Conservation (phyloP, 1,140 invertebrate species). For the Eumaeus atala region DNA sequence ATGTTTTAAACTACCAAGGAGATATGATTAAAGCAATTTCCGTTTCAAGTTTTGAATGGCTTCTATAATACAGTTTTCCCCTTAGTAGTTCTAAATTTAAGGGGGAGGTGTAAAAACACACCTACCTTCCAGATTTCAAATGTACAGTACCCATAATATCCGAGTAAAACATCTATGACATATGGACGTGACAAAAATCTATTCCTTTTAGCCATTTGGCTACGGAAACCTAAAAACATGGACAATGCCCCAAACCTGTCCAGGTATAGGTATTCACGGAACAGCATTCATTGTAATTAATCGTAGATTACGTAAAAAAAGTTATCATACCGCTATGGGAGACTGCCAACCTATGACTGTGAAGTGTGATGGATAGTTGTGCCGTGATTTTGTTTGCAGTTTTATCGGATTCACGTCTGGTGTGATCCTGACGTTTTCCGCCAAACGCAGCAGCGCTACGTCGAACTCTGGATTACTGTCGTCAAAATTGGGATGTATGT, state of each 20-base stretch:
- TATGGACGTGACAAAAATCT: not conserved
- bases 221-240: not conserved
- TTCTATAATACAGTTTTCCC: conserved; percentile 40
- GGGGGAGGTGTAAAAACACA: too few relatives aligned
- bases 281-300: too few relatives aligned
- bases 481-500: conserved; percentile 51
- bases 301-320: too few relatives aligned
- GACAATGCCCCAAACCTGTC: not conserved
- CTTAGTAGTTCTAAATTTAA: too few relatives aligned
- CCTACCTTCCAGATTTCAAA: too few relatives aligned
- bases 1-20: conserved; percentile 51
- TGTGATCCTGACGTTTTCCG: conserved; percentile 31
- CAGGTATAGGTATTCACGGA: too few relatives aligned
- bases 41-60: conserved; percentile 33
- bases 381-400: conserved; percentile 13
- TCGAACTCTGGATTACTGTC: conserved; percentile 44
- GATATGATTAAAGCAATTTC: too few relatives aligned
- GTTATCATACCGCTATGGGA: too few relatives aligned
- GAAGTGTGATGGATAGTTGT: too few relatives aligned
- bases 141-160: too few relatives aligned
- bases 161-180: not conserved
- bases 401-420: conserved; percentile 35
- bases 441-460: conserved; percentile 40
- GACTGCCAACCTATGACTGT: too few relatives aligned
- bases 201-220: not conserved